Evolutionary conservation across 2,888 invertebrate species (phyloP).

Genomic region (Callosobruchus maculatus): DNA sequence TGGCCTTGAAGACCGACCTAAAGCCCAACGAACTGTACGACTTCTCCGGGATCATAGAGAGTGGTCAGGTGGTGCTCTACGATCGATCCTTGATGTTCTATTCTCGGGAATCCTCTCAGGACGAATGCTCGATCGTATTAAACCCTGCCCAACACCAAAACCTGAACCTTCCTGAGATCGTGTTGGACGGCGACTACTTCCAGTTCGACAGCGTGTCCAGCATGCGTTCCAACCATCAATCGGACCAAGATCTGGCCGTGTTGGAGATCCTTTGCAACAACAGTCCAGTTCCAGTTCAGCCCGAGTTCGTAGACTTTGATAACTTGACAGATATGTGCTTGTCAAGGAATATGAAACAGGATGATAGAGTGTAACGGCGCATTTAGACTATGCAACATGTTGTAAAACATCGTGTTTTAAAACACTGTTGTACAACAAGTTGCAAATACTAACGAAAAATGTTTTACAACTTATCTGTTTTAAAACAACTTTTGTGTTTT

Average conservation of each 20-base stretch:
- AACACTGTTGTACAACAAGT: too few relatives aligned
- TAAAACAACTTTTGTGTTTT: too few relatives aligned
- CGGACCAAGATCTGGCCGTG: conserved; percentile 13
- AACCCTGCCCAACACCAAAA: conserved; percentile 7
- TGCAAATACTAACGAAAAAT: too few relatives aligned
- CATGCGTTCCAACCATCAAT: neutral
- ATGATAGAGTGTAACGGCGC: too few relatives aligned
- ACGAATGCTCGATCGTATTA: conserved; percentile 14
- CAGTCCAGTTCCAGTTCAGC: conserved; percentile 13
- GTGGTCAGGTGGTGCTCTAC: conserved; percentile 12
- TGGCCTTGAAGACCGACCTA: conserved; percentile 15
- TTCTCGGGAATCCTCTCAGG: conserved; percentile 4
- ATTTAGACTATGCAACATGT: too few relatives aligned
- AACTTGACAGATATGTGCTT: too few relatives aligned
- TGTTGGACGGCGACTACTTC: conserved; percentile 12
- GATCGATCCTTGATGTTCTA: conserved; percentile 14
- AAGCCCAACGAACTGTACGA: conserved; percentile 12
- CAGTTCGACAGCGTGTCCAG: conserved; percentile 8
- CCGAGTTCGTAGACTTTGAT: conserved; percentile 28
- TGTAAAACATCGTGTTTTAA: too few relatives aligned
- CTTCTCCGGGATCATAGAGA: conserved; percentile 13
- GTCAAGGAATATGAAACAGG: too few relatives aligned
- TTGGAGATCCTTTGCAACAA: conserved; percentile 16
- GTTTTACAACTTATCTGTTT: too few relatives aligned
- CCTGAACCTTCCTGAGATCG: conserved; percentile 11